Percentiles rank a stretch among this genome's conserved stretches.
Conservation (phyloP, 92 coral and sea anemone species). For the Porites cylindrica region DNA sequence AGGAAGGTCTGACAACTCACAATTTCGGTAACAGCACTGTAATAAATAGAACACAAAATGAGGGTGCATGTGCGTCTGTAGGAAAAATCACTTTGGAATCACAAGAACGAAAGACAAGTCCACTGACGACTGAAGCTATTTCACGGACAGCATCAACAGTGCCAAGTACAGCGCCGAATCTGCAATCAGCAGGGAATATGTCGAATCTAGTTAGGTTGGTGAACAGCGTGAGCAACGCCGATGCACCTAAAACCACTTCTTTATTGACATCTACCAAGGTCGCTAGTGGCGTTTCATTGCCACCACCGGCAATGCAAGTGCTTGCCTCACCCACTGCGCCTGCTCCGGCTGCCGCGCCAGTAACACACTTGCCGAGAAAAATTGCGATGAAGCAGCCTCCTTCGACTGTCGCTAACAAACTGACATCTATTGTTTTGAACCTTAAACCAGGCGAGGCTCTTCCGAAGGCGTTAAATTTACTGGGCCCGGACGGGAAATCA, state of each 20-base stretch:
- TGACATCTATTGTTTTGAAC: slow-evolving; percentile 15
- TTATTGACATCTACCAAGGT: not conserved
- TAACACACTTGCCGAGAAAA: slow-evolving; percentile 31
- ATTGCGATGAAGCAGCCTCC: slow-evolving; percentile 40
- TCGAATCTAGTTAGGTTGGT: slow-evolving; percentile 18
- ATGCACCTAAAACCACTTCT: not conserved
- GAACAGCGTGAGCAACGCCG: slow-evolving; percentile 10
- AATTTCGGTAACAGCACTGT: not conserved
- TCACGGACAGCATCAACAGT: not conserved
- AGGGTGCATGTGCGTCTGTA: not conserved
- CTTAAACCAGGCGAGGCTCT: slow-evolving; percentile 41
- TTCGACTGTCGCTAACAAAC: not conserved
- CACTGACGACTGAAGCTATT: not conserved
- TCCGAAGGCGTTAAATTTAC: slow-evolving; percentile 44
- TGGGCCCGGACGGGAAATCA: slow-evolving; percentile 45
- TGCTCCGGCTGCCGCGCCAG: slow-evolving; percentile 4
- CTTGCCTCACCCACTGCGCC: not conserved
- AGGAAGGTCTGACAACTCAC: not conserved
- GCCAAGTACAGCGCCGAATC: not conserved
- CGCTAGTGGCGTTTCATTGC: not conserved
- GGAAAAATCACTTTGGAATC: not conserved
- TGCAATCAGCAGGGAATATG: slow-evolving; percentile 37
- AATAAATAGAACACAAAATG: not conserved
- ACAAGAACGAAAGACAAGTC: not conserved
- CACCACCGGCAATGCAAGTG: not conserved